Base-by-base conservation (phyloP, 2,888 invertebrate genomes). In the Drosophila hawaiiensis region DNA sequence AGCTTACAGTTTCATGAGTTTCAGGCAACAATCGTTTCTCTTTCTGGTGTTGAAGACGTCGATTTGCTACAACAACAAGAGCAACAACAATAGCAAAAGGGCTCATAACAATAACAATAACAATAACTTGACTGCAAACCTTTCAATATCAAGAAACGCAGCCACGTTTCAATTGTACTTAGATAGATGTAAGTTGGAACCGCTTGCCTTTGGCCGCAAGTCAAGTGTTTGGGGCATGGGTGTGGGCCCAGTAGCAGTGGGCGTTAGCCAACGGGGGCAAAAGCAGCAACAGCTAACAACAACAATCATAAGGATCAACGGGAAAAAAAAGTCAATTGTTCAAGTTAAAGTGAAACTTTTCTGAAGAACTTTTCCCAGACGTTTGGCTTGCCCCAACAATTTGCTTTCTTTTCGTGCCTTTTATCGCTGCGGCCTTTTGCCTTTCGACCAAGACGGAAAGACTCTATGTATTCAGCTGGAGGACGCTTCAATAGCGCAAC, bases 81-180 rank as follows among this genome's bases (percentile, higher is more conserved):
- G 9, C 68, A 71, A 33, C 69, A 76, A 64, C 74, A 73, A 70
- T 68, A 71, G 60, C 77, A 80, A 74, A 74, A 85, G 73, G 63
- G 66, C 65, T 76, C 88, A 88, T 90, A 91, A 89, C 87, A 91
- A 89, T 89, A 91, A 89, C 87, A 91, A 89, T 89, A 91, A 87
- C 88, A 91, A 89, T 90, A 89, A 90, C 83, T 87, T 87, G 78
- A 61, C 63, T 84, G 87, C 91, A 84, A 91, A 90, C 88, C 88
- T 88, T 88, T 88, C 91, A 88, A 91, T 88, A 83, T 79, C 76
- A 75, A 84, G 86, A 67, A 83, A 67, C 74, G 77, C 85, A 76
- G 76, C 84, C 84, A 86, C 87, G 89, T 89, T 89, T 73, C 91
- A 76, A 89, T 87, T 90, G 86, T 83, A 68, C 77, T 60, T 70